Evolutionary conservation across 30 jellyfish, hydroid and myxozoan genomes (phyloP).

Genomic region (Turritopsis dohrnii): DNA sequence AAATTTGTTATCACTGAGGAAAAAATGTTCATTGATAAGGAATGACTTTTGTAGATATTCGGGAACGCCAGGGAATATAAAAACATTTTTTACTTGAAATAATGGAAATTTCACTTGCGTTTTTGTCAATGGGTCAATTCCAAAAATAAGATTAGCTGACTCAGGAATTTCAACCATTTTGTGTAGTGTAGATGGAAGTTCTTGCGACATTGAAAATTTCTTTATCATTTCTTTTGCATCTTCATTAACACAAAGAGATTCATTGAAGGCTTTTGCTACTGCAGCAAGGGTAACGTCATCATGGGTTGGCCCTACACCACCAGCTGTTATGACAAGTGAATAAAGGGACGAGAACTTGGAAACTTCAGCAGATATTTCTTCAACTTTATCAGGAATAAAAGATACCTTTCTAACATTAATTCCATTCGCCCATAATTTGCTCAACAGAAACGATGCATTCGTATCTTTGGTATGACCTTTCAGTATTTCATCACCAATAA

Average conservation of each 20-base stretch:
- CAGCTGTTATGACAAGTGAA: conserved; percentile 59
- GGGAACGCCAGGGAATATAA: conserved; percentile 88
- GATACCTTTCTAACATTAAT: conserved; percentile 55
- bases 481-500: conserved; percentile 87
- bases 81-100: conserved; percentile 47
- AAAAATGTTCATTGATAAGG: conserved; percentile 34
- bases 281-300: conserved; percentile 86
- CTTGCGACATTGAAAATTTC: conserved; percentile 13
- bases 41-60: conserved; percentile 60
- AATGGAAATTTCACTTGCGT: conserved; percentile 44
- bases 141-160: conserved; percentile 48
- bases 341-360: conserved; percentile 43
- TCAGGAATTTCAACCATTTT: conserved; percentile 70
- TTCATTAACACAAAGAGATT: conserved; percentile 39
- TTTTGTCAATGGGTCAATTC: conserved; percentile 25
- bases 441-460: conserved; percentile 73
- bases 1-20: conserved; percentile 38
- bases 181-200: conserved; percentile 18
- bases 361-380: conserved; percentile 51
- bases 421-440: conserved; percentile 78
- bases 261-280: conserved; percentile 71
- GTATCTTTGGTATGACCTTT: conserved; percentile 92
- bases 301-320: conserved; percentile 99
- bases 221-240: conserved; percentile 30
- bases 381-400: conserved; percentile 54